Conservation (phyloP, 2,797 vertebrate genomes). For the Otolemur crassicaudatus region DNA sequence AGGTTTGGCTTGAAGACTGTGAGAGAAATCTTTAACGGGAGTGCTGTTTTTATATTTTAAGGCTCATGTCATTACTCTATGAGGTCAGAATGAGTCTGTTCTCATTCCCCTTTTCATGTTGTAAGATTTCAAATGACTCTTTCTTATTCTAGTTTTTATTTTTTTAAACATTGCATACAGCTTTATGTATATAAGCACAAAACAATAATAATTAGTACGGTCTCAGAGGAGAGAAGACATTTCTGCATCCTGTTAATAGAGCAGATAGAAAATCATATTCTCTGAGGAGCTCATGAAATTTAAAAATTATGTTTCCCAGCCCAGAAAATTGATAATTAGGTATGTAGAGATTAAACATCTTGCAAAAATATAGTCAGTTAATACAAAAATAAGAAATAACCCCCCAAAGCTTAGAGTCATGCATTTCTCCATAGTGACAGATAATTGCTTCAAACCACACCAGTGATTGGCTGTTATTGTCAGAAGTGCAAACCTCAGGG, state of each 20-base stretch:
- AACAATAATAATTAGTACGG: neutral
- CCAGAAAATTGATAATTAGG: slow-evolving; percentile 9
- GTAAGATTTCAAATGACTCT: neutral
- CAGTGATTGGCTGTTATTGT: neutral
- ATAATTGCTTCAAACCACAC: slow-evolving; percentile 12
- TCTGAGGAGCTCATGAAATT: neutral
- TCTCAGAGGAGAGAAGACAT: neutral
- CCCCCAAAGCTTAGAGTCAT: neutral
- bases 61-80: neutral
- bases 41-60: neutral
- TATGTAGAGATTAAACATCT: neutral
- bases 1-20: neutral
- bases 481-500: neutral
- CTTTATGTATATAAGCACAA: neutral
- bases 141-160: neutral
- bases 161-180: neutral
- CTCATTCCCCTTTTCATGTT: neutral
- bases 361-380: neutral
- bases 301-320: neutral
- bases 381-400: slow-evolving; percentile 8
- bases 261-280: neutral
- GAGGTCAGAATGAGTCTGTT: neutral
- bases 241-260: slow-evolving; percentile 15
- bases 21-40: neutral
- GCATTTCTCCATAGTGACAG: neutral